Evolutionary conservation across 2,888 invertebrate genomes (phyloP).

Genomic region (Thecophora atra): DNA sequence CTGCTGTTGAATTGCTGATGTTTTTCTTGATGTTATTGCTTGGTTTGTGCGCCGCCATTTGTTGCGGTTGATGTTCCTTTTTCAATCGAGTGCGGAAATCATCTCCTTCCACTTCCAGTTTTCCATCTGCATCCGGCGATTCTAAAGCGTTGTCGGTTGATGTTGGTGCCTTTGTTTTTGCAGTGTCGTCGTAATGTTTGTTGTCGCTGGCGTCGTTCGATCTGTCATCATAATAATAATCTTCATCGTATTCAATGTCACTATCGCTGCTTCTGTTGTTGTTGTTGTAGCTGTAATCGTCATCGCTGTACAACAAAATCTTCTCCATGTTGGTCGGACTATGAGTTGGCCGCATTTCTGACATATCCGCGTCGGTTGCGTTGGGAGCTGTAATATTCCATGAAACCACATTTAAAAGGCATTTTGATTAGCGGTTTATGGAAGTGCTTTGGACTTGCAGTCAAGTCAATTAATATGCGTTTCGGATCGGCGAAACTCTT

Average conservation of each 20-base stretch:
- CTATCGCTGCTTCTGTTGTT: background rate
- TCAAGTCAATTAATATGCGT: background rate
- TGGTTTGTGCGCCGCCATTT: background rate
- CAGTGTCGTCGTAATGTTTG: background rate
- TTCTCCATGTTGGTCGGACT: background rate
- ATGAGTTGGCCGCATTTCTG: conserved; percentile 4
- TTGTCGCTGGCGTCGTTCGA: background rate
- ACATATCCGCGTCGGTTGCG: conserved; percentile 7
- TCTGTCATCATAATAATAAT: background rate
- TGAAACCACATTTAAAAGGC: conserved; percentile 13
- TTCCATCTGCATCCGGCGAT: background rate
- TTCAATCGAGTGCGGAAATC: conserved; percentile 10
- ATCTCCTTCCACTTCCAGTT: background rate
- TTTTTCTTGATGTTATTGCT: background rate
- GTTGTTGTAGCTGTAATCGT: conserved; percentile 1
- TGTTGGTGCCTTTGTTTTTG: background rate
- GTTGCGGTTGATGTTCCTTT: conserved; percentile 5
- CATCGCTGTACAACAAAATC: background rate
- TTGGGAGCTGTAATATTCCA: background rate
- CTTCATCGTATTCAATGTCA: conserved; percentile 3
- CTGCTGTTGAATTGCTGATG: background rate
- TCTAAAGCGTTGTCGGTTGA: background rate
- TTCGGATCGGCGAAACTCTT: background rate
- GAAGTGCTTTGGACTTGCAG: background rate
- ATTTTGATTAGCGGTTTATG: conserved; percentile 1